Evolutionary conservation across 2,113 vertebrate species (phyloP).

Genomic region (Jacana jacana): DNA sequence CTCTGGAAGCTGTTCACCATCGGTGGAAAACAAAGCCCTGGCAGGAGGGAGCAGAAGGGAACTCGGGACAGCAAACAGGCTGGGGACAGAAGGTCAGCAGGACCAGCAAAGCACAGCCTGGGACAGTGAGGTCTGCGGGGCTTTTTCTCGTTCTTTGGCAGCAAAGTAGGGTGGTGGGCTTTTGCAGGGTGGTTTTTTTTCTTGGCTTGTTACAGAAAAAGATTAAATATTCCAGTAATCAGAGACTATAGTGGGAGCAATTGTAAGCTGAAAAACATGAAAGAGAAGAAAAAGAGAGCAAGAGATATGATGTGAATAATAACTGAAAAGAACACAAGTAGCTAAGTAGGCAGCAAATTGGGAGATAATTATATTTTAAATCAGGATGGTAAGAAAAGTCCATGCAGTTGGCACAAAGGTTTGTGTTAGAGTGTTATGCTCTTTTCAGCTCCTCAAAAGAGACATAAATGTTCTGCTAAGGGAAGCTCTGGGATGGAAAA

Average conservation of each 20-base stretch:
- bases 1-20: fast-evolving
- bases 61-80: fast-evolving
- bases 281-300: not conserved
- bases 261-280: not conserved
- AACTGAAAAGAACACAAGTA: not conserved
- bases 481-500: not conserved
- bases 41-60: not conserved
- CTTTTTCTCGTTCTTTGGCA: not conserved
- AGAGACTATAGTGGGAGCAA: not conserved
- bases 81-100: not conserved
- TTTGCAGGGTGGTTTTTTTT: too few relatives aligned
- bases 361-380: slow-evolving; percentile 6
- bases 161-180: not conserved
- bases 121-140: not conserved
- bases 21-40: not conserved
- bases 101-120: not conserved
- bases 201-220: not conserved
- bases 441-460: not conserved
- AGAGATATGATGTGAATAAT: not conserved
- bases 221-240: not conserved
- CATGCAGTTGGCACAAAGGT: not conserved
- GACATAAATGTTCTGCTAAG: not conserved
- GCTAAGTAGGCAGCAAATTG: not conserved
- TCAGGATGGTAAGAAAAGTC: not conserved
- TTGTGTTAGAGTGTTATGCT: not conserved